Evolutionary conservation across 2,888 invertebrate species (phyloP), one percentile per base, ranked within the genome.

Genomic region (Leptopilina myrica): DNA sequence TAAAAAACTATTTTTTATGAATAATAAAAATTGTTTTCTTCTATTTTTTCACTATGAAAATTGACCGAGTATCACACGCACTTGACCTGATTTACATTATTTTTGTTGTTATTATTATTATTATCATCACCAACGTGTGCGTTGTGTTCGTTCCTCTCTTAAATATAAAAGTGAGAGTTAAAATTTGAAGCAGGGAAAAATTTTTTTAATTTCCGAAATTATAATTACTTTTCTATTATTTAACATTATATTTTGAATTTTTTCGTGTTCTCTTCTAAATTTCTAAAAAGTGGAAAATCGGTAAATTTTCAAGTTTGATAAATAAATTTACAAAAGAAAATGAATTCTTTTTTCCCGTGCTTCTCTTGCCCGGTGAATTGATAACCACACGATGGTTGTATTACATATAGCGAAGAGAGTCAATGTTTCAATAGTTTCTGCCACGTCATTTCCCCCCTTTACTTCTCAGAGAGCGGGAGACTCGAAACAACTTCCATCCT

Each of bases 361-460:
- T 12, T 67, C 20, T 43, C 12, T 46, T 49, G 49, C 49, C 9
- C 11, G 12, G 49, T 11, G 49, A 49, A 11, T 49, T 9, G 12
- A 49, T 49, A 33, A 49, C 49, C 49, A 49, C 49, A 49, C 46
- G 46, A 9, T 46, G 46, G 7, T 46, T 46, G 46, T 46, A 46
- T 46, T 46, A 46, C 46, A 46, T 46, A 46, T 11, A 46, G 7
- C 46, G 7, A 46, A 46, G 9, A 46, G 49, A 49, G 15, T 67
- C 20, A 67, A 49, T 49, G 67, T 67, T 67, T 67, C 67, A 49
- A 49, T 73, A 76, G 76, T 64, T 43, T 43, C n/a, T 20, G 78
- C 82, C 82, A 76, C 80, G 77, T 77, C 82, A 76, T 76, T 80
- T 76, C 78, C 73, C 77, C 76, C 77, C 78, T 33, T 33, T 33